phyloP scores from a whole-genome alignment of 2,888 invertebrate species.

The Agrilus mali region DNA sequence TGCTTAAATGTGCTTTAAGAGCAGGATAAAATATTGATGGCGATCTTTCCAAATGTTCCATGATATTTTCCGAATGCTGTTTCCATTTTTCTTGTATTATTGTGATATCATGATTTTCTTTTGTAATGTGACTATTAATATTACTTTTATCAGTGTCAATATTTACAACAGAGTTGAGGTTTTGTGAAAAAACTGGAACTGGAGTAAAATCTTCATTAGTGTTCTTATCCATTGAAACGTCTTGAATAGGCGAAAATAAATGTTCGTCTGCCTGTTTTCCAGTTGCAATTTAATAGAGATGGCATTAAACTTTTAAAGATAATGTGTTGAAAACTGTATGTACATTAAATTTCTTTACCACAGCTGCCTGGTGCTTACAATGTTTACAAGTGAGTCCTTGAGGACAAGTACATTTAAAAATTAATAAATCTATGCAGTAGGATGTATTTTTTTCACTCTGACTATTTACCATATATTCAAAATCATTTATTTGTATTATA shows the following conservation, averaged over 20 bases:
- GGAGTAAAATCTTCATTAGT: background rate
- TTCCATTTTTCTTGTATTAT: background rate
- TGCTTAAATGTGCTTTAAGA: slow-evolving; percentile 2
- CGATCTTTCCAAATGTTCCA: slow-evolving; percentile 1
- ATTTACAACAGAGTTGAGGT: too few relatives aligned
- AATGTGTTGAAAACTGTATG: slow-evolving; percentile 1
- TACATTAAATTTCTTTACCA: slow-evolving; percentile 1
- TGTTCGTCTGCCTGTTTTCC: background rate
- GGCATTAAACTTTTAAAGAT: background rate
- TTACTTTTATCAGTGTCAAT: too few relatives aligned
- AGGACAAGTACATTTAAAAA: slow-evolving; percentile 3
- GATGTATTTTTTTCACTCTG: background rate
- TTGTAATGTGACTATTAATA: too few relatives aligned
- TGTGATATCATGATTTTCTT: too few relatives aligned
- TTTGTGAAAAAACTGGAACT: too few relatives aligned
- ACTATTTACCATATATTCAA: background rate
- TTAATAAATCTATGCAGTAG: slow-evolving; percentile 1
- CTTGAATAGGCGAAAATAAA: slow-evolving; percentile 1
- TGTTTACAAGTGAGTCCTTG: slow-evolving; percentile 4
- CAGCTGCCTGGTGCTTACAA: slow-evolving; percentile 3
- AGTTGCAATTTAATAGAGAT: slow-evolving; percentile 1
- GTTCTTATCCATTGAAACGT: slow-evolving; percentile 1
- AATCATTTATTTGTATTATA: background rate
- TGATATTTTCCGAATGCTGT: background rate
- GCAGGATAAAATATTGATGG: slow-evolving; percentile 2